Base-by-base conservation (phyloP, 37 sponge, comb jelly and placozoan genomes). In the Petrosia ficiformis region DNA sequence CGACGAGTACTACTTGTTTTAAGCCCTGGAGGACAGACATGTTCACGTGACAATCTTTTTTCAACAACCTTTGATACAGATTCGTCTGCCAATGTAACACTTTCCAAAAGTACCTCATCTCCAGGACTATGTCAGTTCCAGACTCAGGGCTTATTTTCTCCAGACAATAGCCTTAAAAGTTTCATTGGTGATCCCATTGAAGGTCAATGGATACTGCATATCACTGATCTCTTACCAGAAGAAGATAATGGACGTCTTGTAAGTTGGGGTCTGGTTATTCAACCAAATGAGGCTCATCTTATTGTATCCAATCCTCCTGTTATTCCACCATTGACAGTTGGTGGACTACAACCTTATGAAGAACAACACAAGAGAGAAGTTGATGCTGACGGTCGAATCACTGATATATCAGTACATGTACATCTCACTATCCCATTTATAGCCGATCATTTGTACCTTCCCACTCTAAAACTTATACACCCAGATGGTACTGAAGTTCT, bases 61-160 rank as follows among this genome's bases (percentile, higher is more conserved):
- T 68, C 70, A 2, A 80, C 86, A 19, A 76, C 78, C 5, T 95
- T 95, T 72, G 84, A 81, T 37, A 65, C 80, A 39, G 70, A 89
- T 40, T 32, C 82, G 32, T 76, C 76, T 1, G 66, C 57, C 6
- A 57, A 68, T 76, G 61, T 84, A 19, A 74, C 38, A 35, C 80
- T 91, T 8, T 87, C 89, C n/a, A 81, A 81, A 64, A 39, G 36
- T 0, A n/a, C 71, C 42, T 4, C 2, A 10, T 76, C 88, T 32
- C 96, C 96, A 38, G 96, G 96, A n/a, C 68, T 88, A 34, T 95
- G 96, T 77, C 52, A 42, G 42, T 91, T 88, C 70, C 73, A 76
- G 59, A 60, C 80, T 4, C 89, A 91, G 57, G 96, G 96, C 10
- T 67, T 88, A 2, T 95, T 91, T 52, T 57, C 76, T 1, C 75